Evolutionary conservation across 1,140 invertebrate genomes (phyloP).

Genomic region (Ceratina japonica): DNA sequence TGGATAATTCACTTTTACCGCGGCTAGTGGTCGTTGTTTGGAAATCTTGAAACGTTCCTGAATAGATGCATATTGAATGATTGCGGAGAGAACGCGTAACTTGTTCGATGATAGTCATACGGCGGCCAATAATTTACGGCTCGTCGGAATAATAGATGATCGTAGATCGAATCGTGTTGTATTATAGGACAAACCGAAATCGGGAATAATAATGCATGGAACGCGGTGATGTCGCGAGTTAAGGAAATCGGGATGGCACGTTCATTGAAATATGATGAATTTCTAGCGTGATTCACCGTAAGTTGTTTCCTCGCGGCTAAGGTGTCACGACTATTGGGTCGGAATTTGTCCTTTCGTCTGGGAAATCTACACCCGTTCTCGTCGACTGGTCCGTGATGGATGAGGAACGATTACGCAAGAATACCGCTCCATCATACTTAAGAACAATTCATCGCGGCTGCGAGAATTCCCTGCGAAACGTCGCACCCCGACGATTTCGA

Average conservation of each 20-base stretch:
- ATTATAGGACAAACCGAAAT: background rate
- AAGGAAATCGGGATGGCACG: background rate
- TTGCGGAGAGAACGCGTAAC: background rate
- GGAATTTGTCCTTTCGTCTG: slow-evolving; percentile 52
- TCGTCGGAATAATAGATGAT: background rate
- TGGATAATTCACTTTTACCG: background rate
- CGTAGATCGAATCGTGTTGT: background rate
- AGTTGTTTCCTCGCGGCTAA: too few species aligned
- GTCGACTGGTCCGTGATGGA: slow-evolving; percentile 56
- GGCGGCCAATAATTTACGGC: background rate
- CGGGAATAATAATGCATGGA: background rate
- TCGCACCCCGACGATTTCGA: background rate
- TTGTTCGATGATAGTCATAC: background rate
- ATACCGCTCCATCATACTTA: slow-evolving; percentile 63
- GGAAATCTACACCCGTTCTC: slow-evolving; percentile 59
- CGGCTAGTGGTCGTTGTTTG: background rate
- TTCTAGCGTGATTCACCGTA: too few species aligned
- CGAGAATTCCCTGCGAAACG: slow-evolving; percentile 19
- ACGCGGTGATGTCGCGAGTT: background rate
- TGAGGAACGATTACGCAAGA: slow-evolving; percentile 60
- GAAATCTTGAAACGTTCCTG: background rate
- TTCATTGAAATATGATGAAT: background rate
- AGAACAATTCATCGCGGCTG: slow-evolving; percentile 53
- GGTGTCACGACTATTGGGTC: background rate
- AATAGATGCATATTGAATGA: background rate